Base-by-base conservation (phyloP, 53 echinoderm and acorn worm genomes). In the Crossaster papposus region DNA sequence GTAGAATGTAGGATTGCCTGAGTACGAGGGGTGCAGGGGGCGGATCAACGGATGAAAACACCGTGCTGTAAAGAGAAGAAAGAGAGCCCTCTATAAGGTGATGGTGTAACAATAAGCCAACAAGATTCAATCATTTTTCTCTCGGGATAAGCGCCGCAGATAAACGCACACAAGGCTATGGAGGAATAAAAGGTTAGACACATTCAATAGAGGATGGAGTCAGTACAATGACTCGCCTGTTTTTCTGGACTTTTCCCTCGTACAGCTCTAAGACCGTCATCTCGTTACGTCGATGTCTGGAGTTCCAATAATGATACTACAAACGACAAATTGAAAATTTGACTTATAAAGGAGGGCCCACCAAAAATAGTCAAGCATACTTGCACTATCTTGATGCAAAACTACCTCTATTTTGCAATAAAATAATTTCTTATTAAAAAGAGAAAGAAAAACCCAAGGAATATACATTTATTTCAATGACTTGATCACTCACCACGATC, bases 261-360 rank as follows among this genome's bases (percentile, higher is more conserved):
- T 90, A 98, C 10, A 98, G 90, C 83, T 98, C 98, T 82, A 98
- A 82, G 15, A 96, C 96, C 1, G 96, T 94, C 31, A 98, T 93
- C 85, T 98, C 98, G 78, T 96, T 88, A 31, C 98, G 81, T 54
- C 98, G 83, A 72, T 90, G 76, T 29, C 96, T 81, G 36, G 77
- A 93, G 86, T 98, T 98, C 98, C 98, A 98, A 90, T 96, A 98
- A 51, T 98, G 95, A 83, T 98, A 98, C 98, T 98, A 85, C 78
- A 35, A 89, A 70, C 28, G 36, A 13, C 34, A 34, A 55, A 58
- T 58, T 58, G 2, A 4, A 58, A 58, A 58, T 14, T 4, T 58
- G 2, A 58, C 58, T 58, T 9, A 44, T 44, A n/a, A n/a, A n/a
- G n/a, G n/a, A n/a, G n/a, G n/a, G n/a, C n/a, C n/a, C n/a, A n/a